Evolutionary conservation across 2,888 invertebrate species (phyloP), one percentile per base, ranked within the genome.

Genomic region (Rhagonycha lutea): DNA sequence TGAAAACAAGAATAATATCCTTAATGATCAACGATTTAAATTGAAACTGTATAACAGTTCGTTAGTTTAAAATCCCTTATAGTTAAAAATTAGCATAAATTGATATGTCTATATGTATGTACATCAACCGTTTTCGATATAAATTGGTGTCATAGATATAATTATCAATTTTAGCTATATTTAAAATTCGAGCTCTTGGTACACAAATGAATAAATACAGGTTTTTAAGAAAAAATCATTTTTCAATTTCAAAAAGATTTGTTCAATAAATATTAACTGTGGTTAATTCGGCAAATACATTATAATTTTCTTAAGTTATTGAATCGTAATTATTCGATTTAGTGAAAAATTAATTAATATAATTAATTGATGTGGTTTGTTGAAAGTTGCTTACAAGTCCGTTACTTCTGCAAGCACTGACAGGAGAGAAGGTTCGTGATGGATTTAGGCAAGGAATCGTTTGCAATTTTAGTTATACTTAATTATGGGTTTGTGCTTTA

Each of bases 101-200:
- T 72, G 72, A 72, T 72, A 72, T 72, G 72, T 72, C 14, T 72
- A 62, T 72, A 67, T 72, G 23, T 63, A 63, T 23, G 47, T 29
- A 24, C 24, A 28, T 65, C 29, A 14, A 65, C 63, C n/a, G 24
- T 23, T 65, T 65, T 24, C 23, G 63, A 23, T 65, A 24, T 65
- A 62, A 65, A 65, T 65, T 65, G 63, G 63, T 65, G 63, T 65
- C 63, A 65, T 65, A 65, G 63, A 65, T 65, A 65, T 65, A 65
- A 24, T 65, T 24, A 65, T 65, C 63, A 65, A 65, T 65, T 18
- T 65, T 18, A 18, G 18, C 63, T 65, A n/a, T 47, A 47, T 47
- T n/a, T 47, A 47, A 47, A 47, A 47, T 47, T 47, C 47, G 47
- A n/a, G 2, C n/a, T n/a, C 2, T 47, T n/a, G 47, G n/a, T 47